Evolutionary conservation across 2,797 vertebrate genomes (phyloP).

Genomic region (Pangasius sanitwongsei): DNA sequence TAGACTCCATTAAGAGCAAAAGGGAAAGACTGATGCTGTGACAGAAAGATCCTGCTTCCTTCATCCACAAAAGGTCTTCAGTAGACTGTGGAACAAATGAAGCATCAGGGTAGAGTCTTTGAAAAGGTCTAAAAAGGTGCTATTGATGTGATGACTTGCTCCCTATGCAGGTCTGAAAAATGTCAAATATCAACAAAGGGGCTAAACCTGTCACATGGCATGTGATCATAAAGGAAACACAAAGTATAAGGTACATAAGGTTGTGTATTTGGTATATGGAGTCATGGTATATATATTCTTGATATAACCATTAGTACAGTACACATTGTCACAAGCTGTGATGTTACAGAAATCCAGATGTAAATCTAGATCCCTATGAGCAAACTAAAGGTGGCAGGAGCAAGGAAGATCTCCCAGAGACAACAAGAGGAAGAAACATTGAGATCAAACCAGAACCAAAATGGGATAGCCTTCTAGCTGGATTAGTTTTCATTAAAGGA

Average conservation of each 20-base stretch:
- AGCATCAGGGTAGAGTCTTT: slow-evolving; percentile 1
- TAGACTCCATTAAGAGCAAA: slow-evolving; percentile 9
- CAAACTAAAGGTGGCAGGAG: no score
- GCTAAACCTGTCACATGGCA: background rate
- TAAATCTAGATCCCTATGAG: background rate
- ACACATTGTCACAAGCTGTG: background rate
- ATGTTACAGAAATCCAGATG: background rate
- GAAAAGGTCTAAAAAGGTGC: slow-evolving; percentile 9
- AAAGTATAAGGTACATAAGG: background rate
- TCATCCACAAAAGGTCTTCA: slow-evolving; percentile 30
- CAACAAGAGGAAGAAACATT: background rate
- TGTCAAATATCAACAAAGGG: slow-evolving; percentile 17
- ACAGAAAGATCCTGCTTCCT: slow-evolving; percentile 23
- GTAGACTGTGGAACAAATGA: slow-evolving; percentile 15
- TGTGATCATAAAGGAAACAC: background rate
- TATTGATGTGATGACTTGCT: slow-evolving; percentile 11
- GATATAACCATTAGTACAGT: background rate
- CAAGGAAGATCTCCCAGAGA: background rate
- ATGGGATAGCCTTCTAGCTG: background rate
- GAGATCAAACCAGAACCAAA: background rate
- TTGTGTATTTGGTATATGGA: background rate
- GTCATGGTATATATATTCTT: background rate
- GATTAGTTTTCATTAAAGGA: background rate
- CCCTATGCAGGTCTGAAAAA: slow-evolving; percentile 2
- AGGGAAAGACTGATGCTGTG: slow-evolving; percentile 19